Evolutionary conservation across 2,888 invertebrate species (phyloP), one percentile per base, ranked within the genome.

Genomic region (Catocala fraxini): DNA sequence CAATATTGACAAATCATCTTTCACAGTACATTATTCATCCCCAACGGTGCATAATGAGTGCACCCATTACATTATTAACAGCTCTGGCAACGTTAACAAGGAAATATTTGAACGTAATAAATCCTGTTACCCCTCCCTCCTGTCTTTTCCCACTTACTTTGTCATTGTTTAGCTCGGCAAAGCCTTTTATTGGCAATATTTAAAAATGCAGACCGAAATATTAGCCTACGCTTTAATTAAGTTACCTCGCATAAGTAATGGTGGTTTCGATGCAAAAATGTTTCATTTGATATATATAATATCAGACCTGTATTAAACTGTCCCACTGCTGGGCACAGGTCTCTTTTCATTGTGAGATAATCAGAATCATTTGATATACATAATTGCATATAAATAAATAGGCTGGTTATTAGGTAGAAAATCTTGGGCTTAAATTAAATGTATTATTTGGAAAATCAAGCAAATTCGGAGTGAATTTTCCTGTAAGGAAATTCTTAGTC

Each of bases 71-170:
- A 13, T 41, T 59, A 59, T 59, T 59, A 53, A 59, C 53, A 6
- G 42, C 10, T 42, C 42, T n/a, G 53, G 53, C n/a, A 58, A 52
- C 41, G 47, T 59, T 59, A 59, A 53, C 59, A 59, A 59, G 53
- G 47, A 59, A 58, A 59, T 59, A 53, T 59, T 59, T 59, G 52
- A 59, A 59, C 52, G 59, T 47, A 59, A 59, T 59, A 59, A 59
- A 59, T 59, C 48, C 13, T 48, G 48, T 53, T 34, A 48, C 25
- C 53, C 59, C 59, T 53, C 53, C 48, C 46, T 45, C 41, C 47
- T 53, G 59, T 59, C 59, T 47, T 13, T 48, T 48, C 42, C 41
- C 42, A 53, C 53, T 53, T 59, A 53, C 42, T 59, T 42, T 48
- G 53, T 59, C 59, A 59, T 53, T 59, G 53, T 59, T 59, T 53